phyloP scores from a whole-genome alignment of 2,797 vertebrate species.

The Emys orbicularis region DNA sequence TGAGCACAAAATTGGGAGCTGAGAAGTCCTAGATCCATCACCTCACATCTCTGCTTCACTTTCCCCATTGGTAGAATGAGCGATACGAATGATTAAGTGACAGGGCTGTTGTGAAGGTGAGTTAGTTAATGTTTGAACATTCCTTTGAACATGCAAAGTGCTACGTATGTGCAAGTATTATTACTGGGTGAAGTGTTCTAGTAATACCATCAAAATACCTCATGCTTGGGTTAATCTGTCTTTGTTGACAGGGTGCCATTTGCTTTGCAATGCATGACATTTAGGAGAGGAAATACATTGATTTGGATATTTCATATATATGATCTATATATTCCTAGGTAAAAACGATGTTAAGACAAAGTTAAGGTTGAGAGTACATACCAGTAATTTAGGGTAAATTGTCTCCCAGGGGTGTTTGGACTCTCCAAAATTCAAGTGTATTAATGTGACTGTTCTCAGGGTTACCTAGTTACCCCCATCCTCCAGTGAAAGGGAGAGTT shows the following conservation, averaged over 20 bases:
- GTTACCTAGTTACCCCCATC: no score
- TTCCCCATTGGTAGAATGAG: neutral
- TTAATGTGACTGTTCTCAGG: no score
- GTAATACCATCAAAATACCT: neutral
- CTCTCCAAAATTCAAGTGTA: no score
- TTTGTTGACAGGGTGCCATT: no score
- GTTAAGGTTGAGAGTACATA: neutral
- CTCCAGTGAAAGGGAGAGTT: no score
- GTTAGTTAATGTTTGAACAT: neutral
- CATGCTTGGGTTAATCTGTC: neutral
- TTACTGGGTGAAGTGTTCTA: no score
- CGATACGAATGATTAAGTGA: neutral
- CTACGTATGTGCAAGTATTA: neutral
- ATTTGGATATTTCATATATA: neutral
- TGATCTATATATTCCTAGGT: neutral
- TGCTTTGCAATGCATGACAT: neutral
- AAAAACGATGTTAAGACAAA: neutral
- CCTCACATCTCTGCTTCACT: neutral
- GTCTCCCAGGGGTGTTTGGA: no score
- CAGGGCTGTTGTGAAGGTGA: neutral
- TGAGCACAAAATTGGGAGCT: neutral
- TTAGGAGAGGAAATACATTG: neutral
- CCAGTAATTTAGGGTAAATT: no score
- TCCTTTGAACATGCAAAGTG: neutral
- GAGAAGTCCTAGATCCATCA: neutral